A percentile compares a stretch with the other conserved stretches of the same genome.
Evolutionary conservation across 2,888 invertebrate genomes (phyloP).

Genomic region (Rhingia campestris): DNA sequence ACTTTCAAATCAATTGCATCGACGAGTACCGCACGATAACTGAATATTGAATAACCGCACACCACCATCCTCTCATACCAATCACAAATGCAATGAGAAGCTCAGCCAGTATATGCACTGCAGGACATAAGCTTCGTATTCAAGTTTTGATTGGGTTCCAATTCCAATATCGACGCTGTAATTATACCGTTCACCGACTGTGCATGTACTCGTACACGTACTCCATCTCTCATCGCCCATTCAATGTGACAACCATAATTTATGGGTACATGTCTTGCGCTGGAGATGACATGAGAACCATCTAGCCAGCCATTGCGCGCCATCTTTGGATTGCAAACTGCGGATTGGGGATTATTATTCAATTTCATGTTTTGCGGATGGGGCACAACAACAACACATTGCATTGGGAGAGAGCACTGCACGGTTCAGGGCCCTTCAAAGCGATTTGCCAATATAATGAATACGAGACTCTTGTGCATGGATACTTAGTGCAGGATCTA

Average conservation of each 20-base stretch:
- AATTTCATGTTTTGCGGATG: constrained; percentile 52
- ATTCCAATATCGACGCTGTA: constrained; percentile 47
- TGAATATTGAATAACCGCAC: constrained; percentile 33
- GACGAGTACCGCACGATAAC: constrained; percentile 8
- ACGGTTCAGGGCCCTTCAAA: constrained; percentile 64
- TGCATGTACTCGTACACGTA: neutral
- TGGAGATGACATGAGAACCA: constrained; percentile 50
- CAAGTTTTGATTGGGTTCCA: constrained; percentile 67
- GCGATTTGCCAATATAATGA: constrained; percentile 51
- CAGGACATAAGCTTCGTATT: constrained; percentile 42
- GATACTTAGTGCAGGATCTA: neutral
- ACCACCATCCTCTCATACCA: constrained; percentile 50
- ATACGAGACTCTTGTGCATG: constrained; percentile 13
- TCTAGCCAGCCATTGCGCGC: constrained; percentile 33
- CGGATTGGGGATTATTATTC: constrained; percentile 67
- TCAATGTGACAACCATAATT: constrained; percentile 58
- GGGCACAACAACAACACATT: constrained; percentile 9
- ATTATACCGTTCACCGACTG: constrained; percentile 62
- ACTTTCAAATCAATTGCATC: constrained; percentile 48
- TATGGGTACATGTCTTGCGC: constrained; percentile 55
- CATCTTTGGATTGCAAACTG: constrained; percentile 57
- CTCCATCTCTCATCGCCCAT: constrained; percentile 41
- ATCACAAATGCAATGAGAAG: constrained; percentile 50
- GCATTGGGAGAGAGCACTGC: constrained; percentile 39
- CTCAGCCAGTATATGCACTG: neutral